These are phyloP conservation scores for Haliclona indistincta DNA, from an alignment of 37 sponge, comb jelly and placozoan species.

Conservation along the genomic window DNA sequence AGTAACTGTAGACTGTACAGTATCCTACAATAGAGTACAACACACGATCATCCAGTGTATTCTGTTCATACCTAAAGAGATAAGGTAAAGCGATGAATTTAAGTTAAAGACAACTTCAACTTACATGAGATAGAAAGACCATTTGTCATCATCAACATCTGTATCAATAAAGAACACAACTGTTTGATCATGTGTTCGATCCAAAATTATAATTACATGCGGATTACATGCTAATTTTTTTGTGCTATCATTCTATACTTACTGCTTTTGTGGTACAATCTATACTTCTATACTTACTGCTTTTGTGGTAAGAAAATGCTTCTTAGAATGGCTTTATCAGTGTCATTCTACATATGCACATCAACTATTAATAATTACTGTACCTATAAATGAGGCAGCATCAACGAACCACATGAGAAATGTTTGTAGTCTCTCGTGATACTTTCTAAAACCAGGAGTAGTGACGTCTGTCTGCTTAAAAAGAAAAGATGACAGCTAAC, in stretches of 20 bases:
- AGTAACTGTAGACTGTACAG: constrained; percentile 82
- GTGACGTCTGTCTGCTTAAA: constrained; percentile 32
- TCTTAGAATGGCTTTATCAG: neutral
- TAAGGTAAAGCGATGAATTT: neutral
- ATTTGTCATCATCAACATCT: constrained; percentile 87
- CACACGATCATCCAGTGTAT: neutral
- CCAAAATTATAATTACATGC: too few species aligned
- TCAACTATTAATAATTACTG: constrained; percentile 3
- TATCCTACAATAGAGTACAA: constrained; percentile 80
- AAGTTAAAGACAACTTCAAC: neutral
- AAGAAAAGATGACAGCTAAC: constrained; percentile 10
- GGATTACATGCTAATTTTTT: too few species aligned
- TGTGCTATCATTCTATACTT: neutral
- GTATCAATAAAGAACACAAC: neutral
- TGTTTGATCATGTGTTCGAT: neutral
- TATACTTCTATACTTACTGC: too few species aligned
- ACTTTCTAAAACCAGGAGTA: constrained; percentile 65
- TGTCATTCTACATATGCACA: neutral
- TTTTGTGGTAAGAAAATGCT: neutral
- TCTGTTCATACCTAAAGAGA: constrained; percentile 17
- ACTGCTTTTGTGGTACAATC: too few species aligned
- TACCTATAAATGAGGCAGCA: constrained; percentile 86
- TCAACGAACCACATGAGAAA: constrained; percentile 94
- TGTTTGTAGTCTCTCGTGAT: constrained; percentile 58
- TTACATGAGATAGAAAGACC: constrained; percentile 81